phyloP scores from a whole-genome alignment of 2,113 vertebrate genomes.

The Galbula dea region DNA sequence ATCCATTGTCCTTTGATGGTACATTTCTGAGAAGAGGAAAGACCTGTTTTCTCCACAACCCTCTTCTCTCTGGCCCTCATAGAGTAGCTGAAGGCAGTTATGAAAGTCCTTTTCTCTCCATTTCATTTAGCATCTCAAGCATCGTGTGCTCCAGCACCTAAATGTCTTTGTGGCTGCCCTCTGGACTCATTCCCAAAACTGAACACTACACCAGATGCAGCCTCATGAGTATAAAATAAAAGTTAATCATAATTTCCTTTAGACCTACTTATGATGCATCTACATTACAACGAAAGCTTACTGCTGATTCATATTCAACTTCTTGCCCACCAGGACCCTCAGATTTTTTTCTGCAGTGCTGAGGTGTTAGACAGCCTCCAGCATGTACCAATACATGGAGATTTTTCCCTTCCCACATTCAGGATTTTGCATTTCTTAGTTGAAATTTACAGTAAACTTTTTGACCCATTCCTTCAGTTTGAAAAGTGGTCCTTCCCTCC shows the following conservation, averaged over 20 bases:
- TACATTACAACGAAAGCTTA: background rate
- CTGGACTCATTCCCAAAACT: background rate
- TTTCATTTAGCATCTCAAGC: background rate
- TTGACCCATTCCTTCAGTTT: background rate
- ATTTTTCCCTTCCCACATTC: background rate
- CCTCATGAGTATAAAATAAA: background rate
- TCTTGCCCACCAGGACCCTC: background rate
- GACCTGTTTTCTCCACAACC: background rate
- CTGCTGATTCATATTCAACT: background rate
- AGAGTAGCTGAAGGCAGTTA: background rate
- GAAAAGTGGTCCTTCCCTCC: background rate
- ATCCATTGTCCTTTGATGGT: background rate
- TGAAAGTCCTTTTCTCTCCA: background rate
- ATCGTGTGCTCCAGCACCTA: background rate
- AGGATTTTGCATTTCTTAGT: background rate
- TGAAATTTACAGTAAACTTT: background rate
- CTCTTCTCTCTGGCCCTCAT: background rate
- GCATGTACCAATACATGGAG: background rate
- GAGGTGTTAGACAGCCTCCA: background rate
- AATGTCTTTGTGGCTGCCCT: background rate
- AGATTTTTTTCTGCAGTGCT: background rate
- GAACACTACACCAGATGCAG: background rate
- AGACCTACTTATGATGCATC: background rate
- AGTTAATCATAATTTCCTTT: background rate
- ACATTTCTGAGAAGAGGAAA: background rate